These are phyloP conservation scores for Zeuzera pyrina DNA, from an alignment of 2,888 invertebrate species.

Conservation along the genomic window DNA sequence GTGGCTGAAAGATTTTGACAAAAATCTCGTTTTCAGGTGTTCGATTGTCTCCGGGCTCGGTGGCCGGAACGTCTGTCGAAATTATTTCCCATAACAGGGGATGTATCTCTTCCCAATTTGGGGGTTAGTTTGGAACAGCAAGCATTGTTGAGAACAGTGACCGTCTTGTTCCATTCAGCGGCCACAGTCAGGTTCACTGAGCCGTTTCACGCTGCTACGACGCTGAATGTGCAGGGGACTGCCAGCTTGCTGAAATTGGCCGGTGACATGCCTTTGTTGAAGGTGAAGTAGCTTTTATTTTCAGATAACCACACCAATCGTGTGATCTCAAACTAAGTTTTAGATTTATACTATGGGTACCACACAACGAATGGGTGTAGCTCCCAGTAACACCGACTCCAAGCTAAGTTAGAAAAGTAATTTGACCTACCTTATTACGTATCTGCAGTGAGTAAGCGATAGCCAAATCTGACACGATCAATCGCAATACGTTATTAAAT, in stretches of 20 bases:
- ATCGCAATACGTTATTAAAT: too few species aligned
- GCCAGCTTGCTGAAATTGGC: conserved; percentile 88
- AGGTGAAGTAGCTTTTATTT: too few species aligned
- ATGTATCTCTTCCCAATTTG: conserved; percentile 80
- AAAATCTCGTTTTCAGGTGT: conserved; percentile 76
- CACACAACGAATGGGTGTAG: too few species aligned
- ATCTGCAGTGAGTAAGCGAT: too few species aligned
- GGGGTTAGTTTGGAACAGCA: conserved; percentile 80
- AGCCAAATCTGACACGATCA: too few species aligned
- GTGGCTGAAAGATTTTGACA: too few species aligned
- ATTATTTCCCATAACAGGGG: conserved; percentile 80
- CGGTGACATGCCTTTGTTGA: conserved; percentile 82
- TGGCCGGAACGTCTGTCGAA: conserved; percentile 78
- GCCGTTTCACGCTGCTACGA: conserved; percentile 87
- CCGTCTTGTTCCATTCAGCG: conserved; percentile 94
- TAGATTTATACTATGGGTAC: too few species aligned
- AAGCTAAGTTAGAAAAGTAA: conserved; percentile 4
- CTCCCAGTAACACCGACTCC: too few species aligned
- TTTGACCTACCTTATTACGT: conserved; percentile 1
- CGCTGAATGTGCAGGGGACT: conserved; percentile 92
- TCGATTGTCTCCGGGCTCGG: conserved; percentile 77
- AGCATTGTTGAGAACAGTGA: conserved; percentile 77
- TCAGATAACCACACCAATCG: too few species aligned
- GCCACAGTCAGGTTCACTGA: conserved; percentile 97
- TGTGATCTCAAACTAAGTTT: too few species aligned